Evolutionary conservation across 2,797 vertebrate species (phyloP).

Genomic region (Chelonia mydas): DNA sequence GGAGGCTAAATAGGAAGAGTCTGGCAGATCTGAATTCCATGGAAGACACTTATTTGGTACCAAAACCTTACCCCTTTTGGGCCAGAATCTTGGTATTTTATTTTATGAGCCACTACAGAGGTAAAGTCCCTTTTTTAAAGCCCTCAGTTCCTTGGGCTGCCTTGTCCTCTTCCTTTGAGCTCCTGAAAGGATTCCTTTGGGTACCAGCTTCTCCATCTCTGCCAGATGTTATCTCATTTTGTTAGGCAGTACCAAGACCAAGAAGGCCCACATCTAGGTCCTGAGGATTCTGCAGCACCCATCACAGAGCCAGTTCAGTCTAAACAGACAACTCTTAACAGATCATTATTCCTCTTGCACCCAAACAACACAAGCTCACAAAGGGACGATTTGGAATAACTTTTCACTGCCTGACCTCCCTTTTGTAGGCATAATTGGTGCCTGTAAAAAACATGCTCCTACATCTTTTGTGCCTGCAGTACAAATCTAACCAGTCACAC

Average conservation of each 20-base stretch:
- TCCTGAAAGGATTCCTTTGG: not conserved
- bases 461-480: not conserved
- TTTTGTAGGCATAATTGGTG: not conserved
- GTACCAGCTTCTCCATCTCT: not conserved
- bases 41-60: not conserved
- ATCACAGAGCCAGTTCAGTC: not conserved
- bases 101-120: not conserved
- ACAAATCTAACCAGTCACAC: not conserved
- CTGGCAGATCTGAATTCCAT: not conserved
- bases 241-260: not conserved
- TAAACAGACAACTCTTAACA: not conserved
- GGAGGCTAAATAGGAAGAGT: not conserved
- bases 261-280: not conserved
- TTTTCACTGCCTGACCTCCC: too few relatives aligned
- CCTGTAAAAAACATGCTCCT: not conserved
- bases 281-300: not conserved
- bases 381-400: not conserved
- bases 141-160: not conserved
- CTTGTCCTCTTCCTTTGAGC: not conserved
- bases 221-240: not conserved
- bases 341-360: not conserved
- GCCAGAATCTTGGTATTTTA: not conserved
- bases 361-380: not conserved
- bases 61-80: not conserved
- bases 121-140: not conserved